Evolutionary conservation across 2,797 vertebrate species (phyloP).

Genomic region (Anabacerthia variegaticeps): DNA sequence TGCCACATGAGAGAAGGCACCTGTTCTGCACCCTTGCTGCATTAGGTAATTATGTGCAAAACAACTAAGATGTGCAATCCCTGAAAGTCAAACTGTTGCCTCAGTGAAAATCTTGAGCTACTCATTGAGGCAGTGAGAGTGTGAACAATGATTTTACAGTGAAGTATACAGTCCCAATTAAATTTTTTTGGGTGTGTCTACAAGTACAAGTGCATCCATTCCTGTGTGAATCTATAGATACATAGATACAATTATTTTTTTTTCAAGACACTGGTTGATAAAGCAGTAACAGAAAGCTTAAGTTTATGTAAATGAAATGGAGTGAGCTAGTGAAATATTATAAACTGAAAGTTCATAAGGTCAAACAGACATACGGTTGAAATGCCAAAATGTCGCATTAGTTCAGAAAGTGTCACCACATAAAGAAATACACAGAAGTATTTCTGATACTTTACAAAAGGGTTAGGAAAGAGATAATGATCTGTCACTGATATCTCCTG

Average conservation of each 20-base stretch:
- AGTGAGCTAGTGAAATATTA: constrained; percentile 14
- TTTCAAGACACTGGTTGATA: neutral
- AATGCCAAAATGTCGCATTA: neutral
- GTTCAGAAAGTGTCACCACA: neutral
- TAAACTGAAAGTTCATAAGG: constrained; percentile 6
- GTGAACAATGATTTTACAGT: neutral
- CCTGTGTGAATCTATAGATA: neutral
- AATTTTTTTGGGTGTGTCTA: neutral
- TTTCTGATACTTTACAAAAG: neutral
- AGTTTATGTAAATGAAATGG: neutral
- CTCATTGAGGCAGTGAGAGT: neutral
- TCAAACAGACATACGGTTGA: neutral
- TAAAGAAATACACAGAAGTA: neutral
- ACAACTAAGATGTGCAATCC: neutral
- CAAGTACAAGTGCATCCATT: neutral
- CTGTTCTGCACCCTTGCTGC: neutral
- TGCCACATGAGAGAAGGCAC: neutral
- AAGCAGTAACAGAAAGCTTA: neutral
- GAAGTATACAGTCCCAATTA: neutral
- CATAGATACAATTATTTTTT: neutral
- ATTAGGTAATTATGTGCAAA: neutral
- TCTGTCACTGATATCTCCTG: neutral
- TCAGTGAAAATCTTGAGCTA: neutral
- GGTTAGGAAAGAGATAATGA: neutral
- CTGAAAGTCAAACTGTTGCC: neutral